A percentile compares a stretch with the other conserved stretches of the same genome.
Evolutionary conservation across 2,797 vertebrate genomes (phyloP).

Genomic region (Tarsius wallacei): DNA sequence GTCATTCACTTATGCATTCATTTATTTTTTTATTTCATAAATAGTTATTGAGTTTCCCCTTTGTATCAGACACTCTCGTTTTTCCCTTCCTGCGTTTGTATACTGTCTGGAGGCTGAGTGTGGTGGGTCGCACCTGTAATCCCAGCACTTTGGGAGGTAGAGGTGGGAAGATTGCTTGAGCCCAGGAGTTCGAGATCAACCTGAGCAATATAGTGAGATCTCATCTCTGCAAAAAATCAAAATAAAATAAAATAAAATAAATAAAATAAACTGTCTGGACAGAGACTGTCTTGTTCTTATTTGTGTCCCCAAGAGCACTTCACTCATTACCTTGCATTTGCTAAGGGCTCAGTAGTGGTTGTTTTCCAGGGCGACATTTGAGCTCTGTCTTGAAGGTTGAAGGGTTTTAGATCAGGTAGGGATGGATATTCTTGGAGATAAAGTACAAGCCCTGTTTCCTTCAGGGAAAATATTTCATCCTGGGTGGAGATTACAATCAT

Average conservation of each 20-base stretch:
- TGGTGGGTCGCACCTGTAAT: too few relatives aligned
- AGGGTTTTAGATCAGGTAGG: neutral
- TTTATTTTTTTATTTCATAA: constrained; percentile 36
- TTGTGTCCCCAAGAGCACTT: neutral
- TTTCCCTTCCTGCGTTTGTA: neutral
- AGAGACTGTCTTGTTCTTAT: neutral
- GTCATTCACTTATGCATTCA: neutral
- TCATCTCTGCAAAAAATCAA: too few relatives aligned
- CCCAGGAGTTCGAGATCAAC: too few relatives aligned
- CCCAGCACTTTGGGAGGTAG: too few relatives aligned
- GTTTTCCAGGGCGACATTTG: constrained; percentile 8
- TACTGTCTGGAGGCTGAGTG: neutral
- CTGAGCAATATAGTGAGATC: too few relatives aligned
- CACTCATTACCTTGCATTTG: neutral
- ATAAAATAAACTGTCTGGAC: neutral
- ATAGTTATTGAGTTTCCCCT: neutral
- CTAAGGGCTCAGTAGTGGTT: neutral
- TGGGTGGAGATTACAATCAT: neutral
- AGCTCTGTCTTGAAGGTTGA: neutral
- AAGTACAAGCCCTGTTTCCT: neutral
- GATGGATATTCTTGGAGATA: neutral
- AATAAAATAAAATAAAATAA: too few relatives aligned
- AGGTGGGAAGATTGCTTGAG: too few relatives aligned
- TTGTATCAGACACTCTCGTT: neutral
- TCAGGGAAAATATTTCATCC: neutral